Percentiles rank a stretch among this genome's conserved stretches.
Evolutionary conservation across 2,113 vertebrate species (phyloP).

Genomic region (Corythoichthys intestinalis): DNA sequence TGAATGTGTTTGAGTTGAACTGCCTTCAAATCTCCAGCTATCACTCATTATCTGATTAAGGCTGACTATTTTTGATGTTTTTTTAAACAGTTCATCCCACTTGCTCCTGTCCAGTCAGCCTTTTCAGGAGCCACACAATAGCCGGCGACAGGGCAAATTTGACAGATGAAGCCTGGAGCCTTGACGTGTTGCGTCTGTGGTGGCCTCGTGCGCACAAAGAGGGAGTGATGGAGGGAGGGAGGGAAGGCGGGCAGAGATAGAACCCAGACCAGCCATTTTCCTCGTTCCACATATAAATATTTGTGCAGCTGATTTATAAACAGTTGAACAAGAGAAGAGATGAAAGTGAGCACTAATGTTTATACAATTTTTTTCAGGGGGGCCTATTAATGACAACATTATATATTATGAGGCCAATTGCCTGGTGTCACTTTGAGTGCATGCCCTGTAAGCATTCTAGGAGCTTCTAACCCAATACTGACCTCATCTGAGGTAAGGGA

Average conservation of each 20-base stretch:
- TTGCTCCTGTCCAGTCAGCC: constrained; percentile 32
- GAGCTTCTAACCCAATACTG: constrained; percentile 40
- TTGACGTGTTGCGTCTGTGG: constrained; percentile 54
- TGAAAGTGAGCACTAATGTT: constrained; percentile 71
- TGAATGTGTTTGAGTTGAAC: not conserved
- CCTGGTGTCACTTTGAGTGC: constrained; percentile 45
- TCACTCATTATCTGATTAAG: not conserved
- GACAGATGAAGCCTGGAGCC: constrained; percentile 70
- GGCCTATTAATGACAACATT: constrained; percentile 64
- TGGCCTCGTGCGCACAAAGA: constrained; percentile 65
- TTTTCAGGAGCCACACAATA: constrained; percentile 54
- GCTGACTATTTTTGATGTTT: not conserved
- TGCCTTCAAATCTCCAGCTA: not conserved
- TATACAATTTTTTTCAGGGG: constrained; percentile 51
- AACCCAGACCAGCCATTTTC: constrained; percentile 75
- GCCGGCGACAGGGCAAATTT: constrained; percentile 54
- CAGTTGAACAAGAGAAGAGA: constrained; percentile 62
- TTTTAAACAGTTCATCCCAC: not conserved
- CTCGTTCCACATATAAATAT: constrained; percentile 75
- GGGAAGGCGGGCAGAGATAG: constrained; percentile 57
- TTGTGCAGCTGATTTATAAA: constrained; percentile 78
- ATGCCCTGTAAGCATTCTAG: constrained; percentile 29
- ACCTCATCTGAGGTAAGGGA: constrained; percentile 36
- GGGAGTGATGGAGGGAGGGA: constrained; percentile 35
- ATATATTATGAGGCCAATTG: constrained; percentile 61